A percentile compares a stretch with the other conserved stretches of the same genome.
These are phyloP conservation scores for Odontomyia ornata DNA, from an alignment of 2,888 invertebrate genomes.

Conservation along the genomic window DNA sequence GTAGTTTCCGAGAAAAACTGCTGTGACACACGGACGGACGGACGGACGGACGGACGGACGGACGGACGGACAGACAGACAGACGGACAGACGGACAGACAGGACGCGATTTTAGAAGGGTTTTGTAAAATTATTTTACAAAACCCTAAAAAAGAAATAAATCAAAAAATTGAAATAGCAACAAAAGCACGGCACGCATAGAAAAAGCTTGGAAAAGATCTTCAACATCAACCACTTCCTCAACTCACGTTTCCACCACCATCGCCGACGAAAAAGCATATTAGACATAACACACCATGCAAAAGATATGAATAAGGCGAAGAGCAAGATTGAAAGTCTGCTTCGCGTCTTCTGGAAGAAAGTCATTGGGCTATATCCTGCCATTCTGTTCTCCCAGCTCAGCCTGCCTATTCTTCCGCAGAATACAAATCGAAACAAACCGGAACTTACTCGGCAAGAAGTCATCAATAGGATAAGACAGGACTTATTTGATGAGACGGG, in stretches of 20 bases:
- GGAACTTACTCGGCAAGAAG: not conserved
- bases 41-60: too few relatives aligned
- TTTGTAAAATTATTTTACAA: too few relatives aligned
- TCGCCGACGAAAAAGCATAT: not conserved
- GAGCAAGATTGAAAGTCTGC: slow-evolving; percentile 26
- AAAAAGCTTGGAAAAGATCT: not conserved
- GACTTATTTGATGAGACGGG: not conserved
- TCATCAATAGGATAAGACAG: not conserved
- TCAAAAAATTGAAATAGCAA: not conserved
- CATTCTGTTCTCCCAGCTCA: not conserved
- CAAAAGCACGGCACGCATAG: slow-evolving; percentile 1
- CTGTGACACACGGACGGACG: too few relatives aligned
- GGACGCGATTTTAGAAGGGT: too few relatives aligned
- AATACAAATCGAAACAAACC: not conserved
- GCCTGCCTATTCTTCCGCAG: not conserved
- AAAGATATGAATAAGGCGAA: not conserved
- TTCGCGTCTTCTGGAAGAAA: not conserved
- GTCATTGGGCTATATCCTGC: slow-evolving; percentile 10
- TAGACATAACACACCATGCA: too few relatives aligned
- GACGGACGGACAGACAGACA: too few relatives aligned
- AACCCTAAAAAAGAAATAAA: too few relatives aligned
- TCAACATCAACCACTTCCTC: not conserved
- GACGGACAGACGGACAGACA: too few relatives aligned
- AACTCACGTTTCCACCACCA: not conserved
- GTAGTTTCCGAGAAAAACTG: too few relatives aligned